Conservation (phyloP, 1,140 invertebrate genomes). For the Brachionus angularis region DNA sequence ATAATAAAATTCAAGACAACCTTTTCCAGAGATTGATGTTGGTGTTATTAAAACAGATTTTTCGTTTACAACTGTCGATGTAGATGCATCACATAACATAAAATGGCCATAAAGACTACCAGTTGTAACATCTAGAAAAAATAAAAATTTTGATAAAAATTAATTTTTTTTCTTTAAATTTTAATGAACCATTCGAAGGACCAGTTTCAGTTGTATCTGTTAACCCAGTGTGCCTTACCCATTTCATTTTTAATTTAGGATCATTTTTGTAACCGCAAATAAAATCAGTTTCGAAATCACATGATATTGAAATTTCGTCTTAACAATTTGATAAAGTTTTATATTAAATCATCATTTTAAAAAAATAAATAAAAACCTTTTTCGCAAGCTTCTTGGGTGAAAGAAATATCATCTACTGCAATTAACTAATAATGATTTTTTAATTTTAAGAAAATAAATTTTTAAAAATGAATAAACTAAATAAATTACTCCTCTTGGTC, state of each 20-base stretch:
- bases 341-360: no score
- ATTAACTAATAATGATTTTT: constrained; percentile 29
- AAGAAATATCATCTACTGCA: constrained; percentile 49
- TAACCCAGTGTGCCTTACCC: constrained; percentile 54
- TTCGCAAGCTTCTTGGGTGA: constrained; percentile 13
- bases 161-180: not conserved
- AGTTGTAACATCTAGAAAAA: not conserved
- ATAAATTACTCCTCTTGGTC: not conserved
- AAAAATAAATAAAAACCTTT: no score
- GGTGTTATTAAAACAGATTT: constrained; percentile 17
- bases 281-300: constrained; percentile 68
- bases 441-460: not conserved
- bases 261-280: constrained; percentile 72
- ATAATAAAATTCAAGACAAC: constrained; percentile 64
- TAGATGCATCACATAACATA: constrained; percentile 26
- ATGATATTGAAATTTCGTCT: constrained; percentile 50
- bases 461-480: not conserved
- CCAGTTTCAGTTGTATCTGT: constrained; percentile 21
- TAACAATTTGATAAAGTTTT: not conserved
- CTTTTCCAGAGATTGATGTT: not conserved
- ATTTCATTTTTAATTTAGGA: constrained; percentile 70
- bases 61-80: not conserved
- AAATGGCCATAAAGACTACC: constrained; percentile 6
- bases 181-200: constrained; percentile 5
- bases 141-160: no score